Evolutionary conservation across 2,113 vertebrate genomes (phyloP), one percentile per base, ranked within the genome.

Genomic region (Aegithalos caudatus): DNA sequence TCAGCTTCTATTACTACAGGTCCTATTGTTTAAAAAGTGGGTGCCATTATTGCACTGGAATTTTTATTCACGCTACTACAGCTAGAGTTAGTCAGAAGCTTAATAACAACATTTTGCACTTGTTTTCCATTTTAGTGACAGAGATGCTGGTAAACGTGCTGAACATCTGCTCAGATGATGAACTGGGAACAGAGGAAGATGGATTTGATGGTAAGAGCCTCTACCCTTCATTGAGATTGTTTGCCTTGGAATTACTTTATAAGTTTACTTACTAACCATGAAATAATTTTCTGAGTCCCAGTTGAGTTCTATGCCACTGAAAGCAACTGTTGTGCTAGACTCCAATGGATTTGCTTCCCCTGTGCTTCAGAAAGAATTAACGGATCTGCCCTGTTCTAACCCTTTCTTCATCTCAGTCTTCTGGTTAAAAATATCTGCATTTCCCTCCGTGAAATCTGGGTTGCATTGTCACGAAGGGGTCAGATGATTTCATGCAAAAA

Each of bases 121-220:
- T 95, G 14, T 92, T 91, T 90, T 83, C 72, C 27, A 51, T 79
- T 96, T 29, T 92, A 99, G 99, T 99, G 97, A 99, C 99, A 60
- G 99, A 99, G 97, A 99, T 99, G 99, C 98, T 99, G 81, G 99
- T 99, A 78, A 99, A 99, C 3, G 99, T 99, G 27, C 96, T 99
- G 95, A 99, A 99, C 94, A 99, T 99, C 98, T 99, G 99, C 97
- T 99, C 99, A 95, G 99, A 99, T 42, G 99, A 99, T 90, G 99
- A 99, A 97, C 90, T 99, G 56, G 99, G 99, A 42, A 99, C 99
- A 23, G 99, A 99, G 38, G 99, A 99, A 96, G 99, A 99, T 76
- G 98, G 98, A 89, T 99, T 98, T 97, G 99, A 99, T 93, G 99
- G 99, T 99, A 98, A 99, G 99, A 93, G 33, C 33, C 56, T 78